Conservation (phyloP, 1,140 invertebrate genomes). For the Elymnias hypermnestra region DNA sequence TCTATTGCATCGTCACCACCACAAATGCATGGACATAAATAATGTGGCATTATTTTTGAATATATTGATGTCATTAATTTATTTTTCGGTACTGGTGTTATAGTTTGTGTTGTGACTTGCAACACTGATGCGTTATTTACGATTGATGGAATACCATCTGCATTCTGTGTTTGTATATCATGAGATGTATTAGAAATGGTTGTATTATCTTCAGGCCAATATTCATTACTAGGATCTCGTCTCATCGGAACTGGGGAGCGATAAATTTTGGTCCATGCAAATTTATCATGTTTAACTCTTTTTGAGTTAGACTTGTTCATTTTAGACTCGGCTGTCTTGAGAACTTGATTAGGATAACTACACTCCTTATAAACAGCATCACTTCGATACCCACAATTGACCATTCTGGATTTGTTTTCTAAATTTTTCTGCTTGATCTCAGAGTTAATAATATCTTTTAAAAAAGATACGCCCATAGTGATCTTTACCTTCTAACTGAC, state of each 20-base stretch:
- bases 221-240: not conserved
- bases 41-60: constrained; percentile 28
- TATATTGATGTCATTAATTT: constrained; percentile 16
- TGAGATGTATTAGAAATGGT: not conserved
- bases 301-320: not conserved
- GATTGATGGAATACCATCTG: not conserved
- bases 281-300: constrained; percentile 17
- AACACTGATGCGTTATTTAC: not conserved
- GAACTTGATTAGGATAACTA: constrained; percentile 26
- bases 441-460: constrained; percentile 8
- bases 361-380: constrained; percentile 43
- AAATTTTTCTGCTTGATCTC: not conserved
- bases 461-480: constrained; percentile 37
- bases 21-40: constrained; percentile 48
- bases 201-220: not conserved
- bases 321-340: constrained; percentile 2
- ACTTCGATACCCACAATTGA: constrained; percentile 10
- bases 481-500: constrained; percentile 14
- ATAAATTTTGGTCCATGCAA: constrained; percentile 47
- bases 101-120: constrained; percentile 6
- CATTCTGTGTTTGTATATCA: not conserved
- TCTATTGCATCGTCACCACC: constrained; percentile 36
- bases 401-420: constrained; percentile 2
- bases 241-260: constrained; percentile 27
- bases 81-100: not conserved